Percentiles rank a stretch among this genome's conserved stretches.
Evolutionary conservation across 2,888 invertebrate species (phyloP).

Genomic region (Philonicus albiceps): DNA sequence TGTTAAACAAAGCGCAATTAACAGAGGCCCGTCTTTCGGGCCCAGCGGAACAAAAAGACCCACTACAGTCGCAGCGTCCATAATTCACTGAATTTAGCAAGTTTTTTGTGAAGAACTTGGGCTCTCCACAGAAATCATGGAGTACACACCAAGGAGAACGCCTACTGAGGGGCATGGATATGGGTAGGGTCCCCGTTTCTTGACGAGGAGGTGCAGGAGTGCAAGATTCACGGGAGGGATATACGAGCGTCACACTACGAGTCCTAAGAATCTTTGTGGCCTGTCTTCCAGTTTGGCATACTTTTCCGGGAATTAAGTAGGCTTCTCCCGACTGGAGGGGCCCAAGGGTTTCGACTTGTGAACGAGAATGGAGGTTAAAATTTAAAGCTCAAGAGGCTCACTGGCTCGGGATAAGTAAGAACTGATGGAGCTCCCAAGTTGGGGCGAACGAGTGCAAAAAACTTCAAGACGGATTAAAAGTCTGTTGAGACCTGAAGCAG

Average conservation of each 20-base stretch:
- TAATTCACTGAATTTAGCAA: slow-evolving; percentile 7
- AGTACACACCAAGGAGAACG: not conserved
- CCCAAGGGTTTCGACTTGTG: not conserved
- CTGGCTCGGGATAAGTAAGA: not conserved
- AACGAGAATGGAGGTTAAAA: slow-evolving; percentile 24
- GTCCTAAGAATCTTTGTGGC: slow-evolving; percentile 19
- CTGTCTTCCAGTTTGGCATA: slow-evolving; percentile 33
- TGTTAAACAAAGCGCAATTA: slow-evolving; percentile 37
- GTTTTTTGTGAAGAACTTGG: not conserved
- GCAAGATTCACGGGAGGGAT: slow-evolving; percentile 13
- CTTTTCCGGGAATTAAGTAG: slow-evolving; percentile 28
- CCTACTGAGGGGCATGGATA: not conserved
- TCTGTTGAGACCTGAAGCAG: slow-evolving; percentile 4
- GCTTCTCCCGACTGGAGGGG: not conserved
- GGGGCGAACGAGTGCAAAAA: slow-evolving; percentile 5
- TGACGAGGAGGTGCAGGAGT: not conserved
- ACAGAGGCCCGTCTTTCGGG: not conserved
- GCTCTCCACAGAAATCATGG: not conserved
- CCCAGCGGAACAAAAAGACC: not conserved
- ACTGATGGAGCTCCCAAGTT: not conserved
- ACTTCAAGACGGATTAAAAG: slow-evolving; percentile 6
- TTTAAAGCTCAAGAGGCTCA: slow-evolving; percentile 11
- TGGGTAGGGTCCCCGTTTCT: not conserved
- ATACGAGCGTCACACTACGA: not conserved
- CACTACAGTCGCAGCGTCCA: not conserved